Evolutionary conservation across 1,140 invertebrate species (phyloP), one percentile per base, ranked within the genome.

Genomic region (Melitaea cinxia): DNA sequence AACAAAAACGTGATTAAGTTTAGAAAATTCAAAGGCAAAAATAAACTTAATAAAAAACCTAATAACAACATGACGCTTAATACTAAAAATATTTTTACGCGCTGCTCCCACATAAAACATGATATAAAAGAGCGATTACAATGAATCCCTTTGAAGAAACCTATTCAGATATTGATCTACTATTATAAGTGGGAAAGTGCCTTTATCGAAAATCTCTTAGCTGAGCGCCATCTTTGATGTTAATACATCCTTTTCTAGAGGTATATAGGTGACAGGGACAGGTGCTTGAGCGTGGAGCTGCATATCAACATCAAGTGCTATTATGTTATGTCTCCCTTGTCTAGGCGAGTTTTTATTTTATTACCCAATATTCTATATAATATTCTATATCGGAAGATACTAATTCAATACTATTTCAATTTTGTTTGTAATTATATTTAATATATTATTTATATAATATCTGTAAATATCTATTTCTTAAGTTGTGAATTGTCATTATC

Each of bases 51-150:
- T n/a, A n/a, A n/a, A n/a, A 28, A 28, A 28, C 26, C 14, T 1
- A 15, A 12, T 12, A 14, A 12, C 12, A 39, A 39, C 6, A 39
- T 14, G 15, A 39, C 35, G 2, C 6, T 9, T 42, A 4, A 14
- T 42, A 15, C 12, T 42, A 33, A 33, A 33, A 33, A 28, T 28
- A 35, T 35, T 10, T 6, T 10, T 4, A 35, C 4, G 2, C 2
- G 4, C 33, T 10, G 4, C 14, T 39, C n/a, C 39, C 19, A 47
- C 17, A 47, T n/a, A 23, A 47, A 47, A 47, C 35, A 47, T 42
- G 35, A 26, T 57, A 57, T 17, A 24, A 58, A 58, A 65, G 45
- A 59, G 37, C 28, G 30, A 47, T 45, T 23, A 55, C 47, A 58
- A 39, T 45, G 55, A 53, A 30, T 30, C 15, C 23, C 60, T 52